Percentiles rank a stretch among this genome's conserved stretches.
Evolutionary conservation across 1,140 invertebrate genomes (phyloP).

Genomic region (Dreissena polymorpha): DNA sequence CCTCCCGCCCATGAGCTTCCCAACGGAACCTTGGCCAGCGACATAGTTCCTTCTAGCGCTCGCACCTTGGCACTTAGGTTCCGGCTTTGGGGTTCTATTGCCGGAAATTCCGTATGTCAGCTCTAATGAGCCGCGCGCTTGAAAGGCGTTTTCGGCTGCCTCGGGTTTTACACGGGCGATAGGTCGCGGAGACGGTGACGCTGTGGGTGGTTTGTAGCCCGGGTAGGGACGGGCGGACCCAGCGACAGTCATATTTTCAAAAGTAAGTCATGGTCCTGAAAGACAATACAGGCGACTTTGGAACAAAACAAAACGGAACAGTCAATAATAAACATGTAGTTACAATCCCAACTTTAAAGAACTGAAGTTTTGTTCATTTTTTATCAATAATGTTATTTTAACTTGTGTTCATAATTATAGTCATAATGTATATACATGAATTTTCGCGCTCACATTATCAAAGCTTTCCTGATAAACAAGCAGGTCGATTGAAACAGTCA

Average conservation of each 20-base stretch:
- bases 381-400: too few species aligned
- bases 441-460: too few species aligned
- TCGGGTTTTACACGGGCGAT: slow-evolving; percentile 68
- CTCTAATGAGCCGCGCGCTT: slow-evolving; percentile 65
- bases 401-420: too few species aligned
- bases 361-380: too few species aligned
- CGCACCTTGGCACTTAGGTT: slow-evolving; percentile 66
- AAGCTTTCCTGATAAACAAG: too few species aligned
- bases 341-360: too few species aligned
- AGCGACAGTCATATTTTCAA: background rate
- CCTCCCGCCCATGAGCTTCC: slow-evolving; percentile 62
- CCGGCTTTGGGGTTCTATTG: slow-evolving; percentile 58
- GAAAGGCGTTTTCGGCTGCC: slow-evolving; percentile 63
- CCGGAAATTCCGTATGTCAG: slow-evolving; percentile 59
- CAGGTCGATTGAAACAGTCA: too few species aligned
- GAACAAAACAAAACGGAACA: too few species aligned
- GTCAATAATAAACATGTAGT: too few species aligned
- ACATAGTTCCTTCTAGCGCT: slow-evolving; percentile 66
- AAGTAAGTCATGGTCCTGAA: too few species aligned
- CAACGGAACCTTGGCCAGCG: slow-evolving; percentile 64
- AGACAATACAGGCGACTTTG: too few species aligned
- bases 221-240: slow-evolving; percentile 65
- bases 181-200: slow-evolving; percentile 53
- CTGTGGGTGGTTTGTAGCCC: slow-evolving; percentile 66
- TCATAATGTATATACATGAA: too few species aligned